Conservation (phyloP, 2,888 invertebrate genomes). For the Cynaeus angustus region DNA sequence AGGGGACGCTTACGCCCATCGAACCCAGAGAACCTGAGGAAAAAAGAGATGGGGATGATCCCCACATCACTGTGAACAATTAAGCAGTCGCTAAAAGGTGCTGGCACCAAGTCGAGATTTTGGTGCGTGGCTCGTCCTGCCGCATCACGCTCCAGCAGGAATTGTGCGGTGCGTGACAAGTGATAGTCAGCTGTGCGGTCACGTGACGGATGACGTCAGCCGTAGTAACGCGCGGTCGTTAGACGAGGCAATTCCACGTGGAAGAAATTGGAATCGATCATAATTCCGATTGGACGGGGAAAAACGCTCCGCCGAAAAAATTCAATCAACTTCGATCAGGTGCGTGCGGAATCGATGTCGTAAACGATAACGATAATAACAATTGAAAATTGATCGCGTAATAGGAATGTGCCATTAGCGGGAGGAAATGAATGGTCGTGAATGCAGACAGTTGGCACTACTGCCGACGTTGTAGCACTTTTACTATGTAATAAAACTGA, state of each 20-base stretch:
- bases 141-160: conserved; percentile 6
- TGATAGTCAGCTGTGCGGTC: conserved; percentile 68
- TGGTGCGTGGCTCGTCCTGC: background rate
- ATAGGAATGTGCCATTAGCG: conserved; percentile 11
- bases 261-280: conserved; percentile 25
- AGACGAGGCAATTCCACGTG: conserved; percentile 53
- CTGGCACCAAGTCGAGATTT: conserved; percentile 1
- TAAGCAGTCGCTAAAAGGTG: conserved; percentile 63
- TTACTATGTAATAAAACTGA: conserved; percentile 72
- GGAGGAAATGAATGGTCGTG: conserved; percentile 36
- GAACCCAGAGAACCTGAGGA: conserved; percentile 84
- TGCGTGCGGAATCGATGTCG: background rate
- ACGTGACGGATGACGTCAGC: conserved; percentile 67
- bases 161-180: conserved; percentile 63
- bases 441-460: conserved; percentile 46
- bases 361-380: background rate
- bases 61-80: conserved; percentile 78
- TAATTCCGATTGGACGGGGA: background rate
- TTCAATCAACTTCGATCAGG: too few species aligned
- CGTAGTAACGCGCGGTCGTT: conserved; percentile 64
- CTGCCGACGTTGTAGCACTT: conserved; percentile 63
- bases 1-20: conserved; percentile 82
- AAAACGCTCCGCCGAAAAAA: background rate
- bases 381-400: conserved; percentile 14
- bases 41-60: conserved; percentile 77